These are phyloP conservation scores for Epinephelus lanceolatus DNA, from an alignment of 2,113 vertebrate genomes.

Conservation along the genomic window DNA sequence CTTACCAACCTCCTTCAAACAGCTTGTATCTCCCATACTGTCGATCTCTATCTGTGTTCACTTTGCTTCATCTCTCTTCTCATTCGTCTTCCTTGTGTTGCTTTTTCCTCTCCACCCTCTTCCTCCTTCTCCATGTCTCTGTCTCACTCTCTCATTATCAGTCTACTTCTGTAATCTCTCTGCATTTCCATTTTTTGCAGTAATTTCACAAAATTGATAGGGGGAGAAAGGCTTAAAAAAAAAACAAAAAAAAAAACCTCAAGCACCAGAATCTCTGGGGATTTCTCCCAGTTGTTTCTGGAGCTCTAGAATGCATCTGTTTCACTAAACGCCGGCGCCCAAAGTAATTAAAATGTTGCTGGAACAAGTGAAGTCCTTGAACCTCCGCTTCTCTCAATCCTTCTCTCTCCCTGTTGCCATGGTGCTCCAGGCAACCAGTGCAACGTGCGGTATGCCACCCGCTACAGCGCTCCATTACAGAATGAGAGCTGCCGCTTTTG, in stretches of 20 bases:
- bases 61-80: constrained; percentile 48
- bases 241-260: neutral
- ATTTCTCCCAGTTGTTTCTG: constrained; percentile 44
- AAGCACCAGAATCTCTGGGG: constrained; percentile 25
- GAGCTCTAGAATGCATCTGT: constrained; percentile 61
- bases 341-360: constrained; percentile 80
- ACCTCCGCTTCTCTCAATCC: constrained; percentile 67
- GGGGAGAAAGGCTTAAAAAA: neutral
- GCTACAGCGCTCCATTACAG: constrained; percentile 63
- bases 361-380: constrained; percentile 84
- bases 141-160: constrained; percentile 35
- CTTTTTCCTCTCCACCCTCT: constrained; percentile 31
- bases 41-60: constrained; percentile 63
- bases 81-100: constrained; percentile 35
- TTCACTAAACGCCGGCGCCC: constrained; percentile 56
- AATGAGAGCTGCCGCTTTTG: constrained; percentile 59
- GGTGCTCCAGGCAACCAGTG: constrained; percentile 70
- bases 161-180: constrained; percentile 22
- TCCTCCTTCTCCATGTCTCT: constrained; percentile 21
- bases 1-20: constrained; percentile 61
- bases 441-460: constrained; percentile 59
- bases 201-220: constrained; percentile 48
- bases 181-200: constrained; percentile 39
- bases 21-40: constrained; percentile 55
- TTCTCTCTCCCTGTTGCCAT: constrained; percentile 79